Evolutionary conservation across 2,888 invertebrate genomes (phyloP), one percentile per base, ranked within the genome.

Genomic region (Mamestra brassicae): DNA sequence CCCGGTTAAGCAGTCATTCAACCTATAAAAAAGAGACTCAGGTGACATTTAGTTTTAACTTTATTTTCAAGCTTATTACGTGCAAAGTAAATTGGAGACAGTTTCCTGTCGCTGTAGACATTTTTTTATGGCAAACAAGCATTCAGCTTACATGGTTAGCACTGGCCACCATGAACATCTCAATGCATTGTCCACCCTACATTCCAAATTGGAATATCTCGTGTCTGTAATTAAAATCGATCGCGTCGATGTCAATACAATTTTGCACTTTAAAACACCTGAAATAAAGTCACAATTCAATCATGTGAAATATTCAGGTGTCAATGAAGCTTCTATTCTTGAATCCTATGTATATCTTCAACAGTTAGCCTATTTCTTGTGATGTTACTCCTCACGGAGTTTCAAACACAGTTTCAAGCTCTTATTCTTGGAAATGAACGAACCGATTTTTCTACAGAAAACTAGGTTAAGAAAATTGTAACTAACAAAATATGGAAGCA

Each of bases 341-440:
- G 36, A 66, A 58, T 42, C 17, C 7, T 47, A 45, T 15, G 38
- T 73, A 54, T 52, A 54, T 52, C 55, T 57, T n/a, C 38, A 26
- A 36, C 17, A 65, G 70, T 80, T 71, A 75, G 10, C 66, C 52
- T 69, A 81, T 52, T 70, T 75, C 57, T 68, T 68, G 65, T 65
- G 45, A 62, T 71, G 58, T 81, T 47, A 47, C 47, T 47, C 47
- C 47, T 47, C 47, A 47, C 13, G 47, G 13, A 11, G 47, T 13
- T 42, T 13, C 47, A 47, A 13, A 42, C 6, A 42, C 4, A 7
- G 6, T 42, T 42, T 7, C 42, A 42, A 42, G 42, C 6, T 7
- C 13, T 47, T 47, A 13, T 47, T 47, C 13, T 4, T 13, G 47
- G 13, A 47, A 13, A 13, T 47, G 13, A 15, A 4, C 4, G 47